Evolutionary conservation across 1,140 invertebrate genomes (phyloP), one percentile per base, ranked within the genome.

Genomic region (Polypedilum vanderplanki): DNA sequence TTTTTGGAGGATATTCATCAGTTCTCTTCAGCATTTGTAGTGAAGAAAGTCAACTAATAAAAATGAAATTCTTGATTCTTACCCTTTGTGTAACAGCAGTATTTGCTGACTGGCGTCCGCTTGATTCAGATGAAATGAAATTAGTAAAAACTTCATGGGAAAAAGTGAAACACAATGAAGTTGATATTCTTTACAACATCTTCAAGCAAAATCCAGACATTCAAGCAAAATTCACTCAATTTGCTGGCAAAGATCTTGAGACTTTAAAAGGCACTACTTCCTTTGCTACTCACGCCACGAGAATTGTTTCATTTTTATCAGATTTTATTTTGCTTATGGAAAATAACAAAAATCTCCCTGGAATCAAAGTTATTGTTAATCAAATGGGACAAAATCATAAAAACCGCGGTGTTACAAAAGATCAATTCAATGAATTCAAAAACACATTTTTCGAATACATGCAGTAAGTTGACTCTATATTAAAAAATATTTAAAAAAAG

Each of bases 241-340:
- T 57, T 57, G 46, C 15, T 57, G 46, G 46, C 10, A 57, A 57
- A n/a, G 15, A 57, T 15, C 15, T 57, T 4, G 46, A 57, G 4
- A 12, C 12, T 1, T 12, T 57, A 12, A 57, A 57, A 15, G 0
- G 1, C 8, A 12, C 9, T 12, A 12, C 12, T 57, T 57, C 12
- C n/a, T n/a, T n/a, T n/a, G 15, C 9, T 4, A 57, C 12, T 12
- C 46, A 57, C 15, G 46, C 46, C n/a, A 12, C 10, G 9, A 57
- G 46, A 57, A 57, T 57, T 57, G 46, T 57, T n/a, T n/a, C n/a
- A n/a, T n/a, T 33, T 33, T 33, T n/a, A n/a, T n/a, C n/a, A n/a
- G n/a, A n/a, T n/a, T n/a, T n/a, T n/a, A n/a, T n/a, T n/a, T n/a
- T n/a, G n/a, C n/a, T n/a, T n/a, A n/a, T n/a, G n/a, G n/a, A n/a